These are phyloP conservation scores for Cenopis cana DNA, from an alignment of 2,888 invertebrate genomes.

Conservation along the genomic window DNA sequence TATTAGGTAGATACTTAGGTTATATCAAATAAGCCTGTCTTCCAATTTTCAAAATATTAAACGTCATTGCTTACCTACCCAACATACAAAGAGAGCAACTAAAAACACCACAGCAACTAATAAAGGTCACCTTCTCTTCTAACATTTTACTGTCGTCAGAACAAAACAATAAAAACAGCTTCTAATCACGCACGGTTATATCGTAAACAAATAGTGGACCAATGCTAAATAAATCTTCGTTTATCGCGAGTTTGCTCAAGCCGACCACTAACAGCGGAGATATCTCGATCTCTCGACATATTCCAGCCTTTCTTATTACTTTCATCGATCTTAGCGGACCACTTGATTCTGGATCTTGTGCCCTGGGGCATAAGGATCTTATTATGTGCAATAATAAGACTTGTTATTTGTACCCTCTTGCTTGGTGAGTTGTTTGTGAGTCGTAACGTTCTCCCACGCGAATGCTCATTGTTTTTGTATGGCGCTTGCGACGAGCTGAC, in stretches of 20 bases:
- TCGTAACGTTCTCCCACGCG: slow-evolving; percentile 67
- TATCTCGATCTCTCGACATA: slow-evolving; percentile 71
- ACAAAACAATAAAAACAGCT: slow-evolving; percentile 33
- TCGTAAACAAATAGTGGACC: slow-evolving; percentile 34
- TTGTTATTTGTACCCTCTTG: slow-evolving; percentile 62
- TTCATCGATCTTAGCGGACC: slow-evolving; percentile 18
- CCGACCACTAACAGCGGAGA: slow-evolving; percentile 66
- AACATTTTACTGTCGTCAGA: not conserved
- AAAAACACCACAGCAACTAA: not conserved
- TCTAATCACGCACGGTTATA: slow-evolving; percentile 38
- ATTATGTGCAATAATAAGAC: slow-evolving; percentile 50
- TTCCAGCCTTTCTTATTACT: slow-evolving; percentile 63
- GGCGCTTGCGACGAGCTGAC: slow-evolving; percentile 56
- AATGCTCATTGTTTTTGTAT: slow-evolving; percentile 72
- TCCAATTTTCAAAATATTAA: not conserved
- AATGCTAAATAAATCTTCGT: slow-evolving; percentile 61
- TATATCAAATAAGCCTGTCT: not conserved
- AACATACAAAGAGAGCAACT: not conserved
- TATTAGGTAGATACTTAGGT: too few species aligned
- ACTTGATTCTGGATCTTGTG: slow-evolving; percentile 43
- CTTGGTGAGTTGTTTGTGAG: slow-evolving; percentile 70
- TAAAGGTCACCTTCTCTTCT: not conserved
- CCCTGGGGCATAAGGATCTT: slow-evolving; percentile 48
- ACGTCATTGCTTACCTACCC: not conserved
- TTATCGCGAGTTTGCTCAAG: slow-evolving; percentile 67